Percentiles rank a stretch among this genome's conserved stretches.
Evolutionary conservation across 2,113 vertebrate genomes (phyloP).

Genomic region (Alethe diademata): DNA sequence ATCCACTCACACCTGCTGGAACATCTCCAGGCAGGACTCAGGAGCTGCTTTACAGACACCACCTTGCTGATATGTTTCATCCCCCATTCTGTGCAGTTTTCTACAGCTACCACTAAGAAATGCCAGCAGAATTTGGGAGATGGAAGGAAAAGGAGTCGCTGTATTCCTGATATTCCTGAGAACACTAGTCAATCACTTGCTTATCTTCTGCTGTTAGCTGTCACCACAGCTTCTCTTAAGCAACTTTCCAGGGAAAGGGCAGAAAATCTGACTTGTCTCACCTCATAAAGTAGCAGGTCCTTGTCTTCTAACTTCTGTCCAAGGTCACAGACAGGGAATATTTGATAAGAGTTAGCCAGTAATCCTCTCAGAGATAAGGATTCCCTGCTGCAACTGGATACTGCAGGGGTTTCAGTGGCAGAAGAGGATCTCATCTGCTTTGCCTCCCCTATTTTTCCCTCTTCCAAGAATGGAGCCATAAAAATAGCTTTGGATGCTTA

Average conservation of each 20-base stretch:
- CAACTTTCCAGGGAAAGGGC: background rate
- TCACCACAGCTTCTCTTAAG: background rate
- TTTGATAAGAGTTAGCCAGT: background rate
- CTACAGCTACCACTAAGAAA: background rate
- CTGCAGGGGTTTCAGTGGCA: background rate
- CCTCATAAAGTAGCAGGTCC: background rate
- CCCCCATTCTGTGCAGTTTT: background rate
- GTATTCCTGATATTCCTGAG: background rate
- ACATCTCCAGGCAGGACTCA: background rate
- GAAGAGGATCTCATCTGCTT: background rate
- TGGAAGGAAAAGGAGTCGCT: background rate
- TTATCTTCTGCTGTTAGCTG: background rate
- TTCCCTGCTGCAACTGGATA: background rate
- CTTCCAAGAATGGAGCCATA: background rate
- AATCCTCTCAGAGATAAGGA: background rate
- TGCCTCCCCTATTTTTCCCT: background rate
- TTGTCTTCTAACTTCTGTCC: background rate
- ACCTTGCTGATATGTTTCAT: background rate
- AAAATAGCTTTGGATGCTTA: background rate
- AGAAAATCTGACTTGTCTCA: background rate
- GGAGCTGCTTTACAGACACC: background rate
- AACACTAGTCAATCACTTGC: background rate
- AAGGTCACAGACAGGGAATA: background rate
- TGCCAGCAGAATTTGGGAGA: background rate
- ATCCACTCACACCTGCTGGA: background rate